phyloP scores from a whole-genome alignment of 1,140 invertebrate genomes.

The Bombus pyrosoma region DNA sequence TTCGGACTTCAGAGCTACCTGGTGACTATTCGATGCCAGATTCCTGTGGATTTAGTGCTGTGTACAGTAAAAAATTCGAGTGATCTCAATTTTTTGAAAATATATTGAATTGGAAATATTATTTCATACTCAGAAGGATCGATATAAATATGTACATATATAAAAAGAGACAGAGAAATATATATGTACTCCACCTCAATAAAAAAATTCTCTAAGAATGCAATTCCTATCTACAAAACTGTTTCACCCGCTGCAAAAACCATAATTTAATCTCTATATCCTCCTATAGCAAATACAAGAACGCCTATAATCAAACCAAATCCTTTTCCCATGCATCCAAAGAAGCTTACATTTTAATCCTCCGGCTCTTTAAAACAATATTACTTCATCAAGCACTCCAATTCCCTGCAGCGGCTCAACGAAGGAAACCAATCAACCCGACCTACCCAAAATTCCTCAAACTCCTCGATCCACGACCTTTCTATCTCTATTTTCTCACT shows the following conservation, averaged over 20 bases:
- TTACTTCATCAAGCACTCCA: constrained; percentile 18
- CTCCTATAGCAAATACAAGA: neutral
- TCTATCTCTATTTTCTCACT: constrained; percentile 3
- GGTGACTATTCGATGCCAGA: too few species aligned
- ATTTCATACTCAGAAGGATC: too few species aligned
- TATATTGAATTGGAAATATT: too few species aligned
- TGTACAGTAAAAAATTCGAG: too few species aligned
- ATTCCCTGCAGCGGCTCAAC: neutral
- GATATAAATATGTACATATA: too few species aligned
- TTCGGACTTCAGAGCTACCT: too few species aligned
- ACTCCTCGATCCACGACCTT: neutral
- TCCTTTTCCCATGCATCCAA: neutral
- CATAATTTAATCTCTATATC: neutral
- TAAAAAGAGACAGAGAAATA: neutral
- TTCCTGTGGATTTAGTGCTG: neutral
- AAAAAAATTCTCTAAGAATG: neutral
- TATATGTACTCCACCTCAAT: neutral
- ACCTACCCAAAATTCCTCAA: constrained; percentile 8
- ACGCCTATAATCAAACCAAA: neutral
- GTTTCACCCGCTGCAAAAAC: neutral
- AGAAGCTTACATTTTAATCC: constrained; percentile 16
- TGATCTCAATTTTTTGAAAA: too few species aligned
- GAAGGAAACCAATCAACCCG: constrained; percentile 1
- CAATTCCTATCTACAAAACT: neutral
- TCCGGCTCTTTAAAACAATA: constrained; percentile 1